Conservation (phyloP, 2,113 vertebrate species). For the Thomomys bottae region DNA sequence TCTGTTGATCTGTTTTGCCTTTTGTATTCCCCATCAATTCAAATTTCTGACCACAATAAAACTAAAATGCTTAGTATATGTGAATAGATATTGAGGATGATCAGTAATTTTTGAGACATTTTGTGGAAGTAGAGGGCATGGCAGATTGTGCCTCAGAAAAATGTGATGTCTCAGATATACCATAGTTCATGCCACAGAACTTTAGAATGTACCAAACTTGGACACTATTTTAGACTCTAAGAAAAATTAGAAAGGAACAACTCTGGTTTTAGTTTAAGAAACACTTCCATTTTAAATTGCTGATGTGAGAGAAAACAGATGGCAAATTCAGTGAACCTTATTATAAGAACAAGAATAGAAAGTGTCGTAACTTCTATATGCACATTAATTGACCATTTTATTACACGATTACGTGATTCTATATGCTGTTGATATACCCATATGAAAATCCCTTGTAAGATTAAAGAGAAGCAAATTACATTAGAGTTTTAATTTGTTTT, state of each 20-base stretch:
- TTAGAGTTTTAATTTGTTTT: slow-evolving; percentile 42
- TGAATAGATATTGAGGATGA: background rate
- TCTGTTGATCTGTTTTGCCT: background rate
- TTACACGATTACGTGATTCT: background rate
- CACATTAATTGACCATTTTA: slow-evolving; percentile 12
- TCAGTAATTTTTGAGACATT: background rate
- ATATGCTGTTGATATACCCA: background rate
- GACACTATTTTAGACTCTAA: slow-evolving; percentile 42
- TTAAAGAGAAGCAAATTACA: background rate
- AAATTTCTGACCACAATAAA: background rate
- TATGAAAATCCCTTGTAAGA: background rate
- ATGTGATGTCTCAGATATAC: background rate
- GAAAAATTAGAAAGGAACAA: background rate
- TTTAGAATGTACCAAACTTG: background rate
- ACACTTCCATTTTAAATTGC: slow-evolving; percentile 16
- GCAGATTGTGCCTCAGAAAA: background rate
- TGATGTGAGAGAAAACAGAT: background rate
- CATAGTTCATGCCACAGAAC: background rate
- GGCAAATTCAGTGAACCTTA: background rate
- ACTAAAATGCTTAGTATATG: background rate
- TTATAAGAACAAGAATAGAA: slow-evolving; percentile 29
- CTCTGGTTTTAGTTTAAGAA: background rate
- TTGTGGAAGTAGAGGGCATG: background rate
- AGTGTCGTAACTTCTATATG: background rate
- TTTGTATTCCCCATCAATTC: background rate